A percentile compares a stretch with the other conserved stretches of the same genome.
phyloP scores from a whole-genome alignment of 2,888 invertebrate genomes.

The Urechis unicinctus region DNA sequence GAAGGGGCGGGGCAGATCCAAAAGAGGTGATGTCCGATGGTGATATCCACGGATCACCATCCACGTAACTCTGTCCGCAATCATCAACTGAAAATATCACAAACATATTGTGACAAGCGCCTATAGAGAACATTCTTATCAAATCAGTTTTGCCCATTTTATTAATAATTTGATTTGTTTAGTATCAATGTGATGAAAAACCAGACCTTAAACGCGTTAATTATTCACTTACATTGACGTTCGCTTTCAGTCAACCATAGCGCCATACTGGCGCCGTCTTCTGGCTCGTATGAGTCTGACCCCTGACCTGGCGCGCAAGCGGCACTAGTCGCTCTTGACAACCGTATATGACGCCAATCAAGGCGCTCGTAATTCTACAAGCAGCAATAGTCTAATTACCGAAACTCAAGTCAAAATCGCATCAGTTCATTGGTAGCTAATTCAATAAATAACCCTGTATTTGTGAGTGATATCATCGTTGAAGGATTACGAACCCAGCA shows the following conservation, averaged over 20 bases:
- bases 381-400: neutral
- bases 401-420: too few species aligned
- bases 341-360: conserved; percentile 78
- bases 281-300: conserved; percentile 78
- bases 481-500: conserved; percentile 84
- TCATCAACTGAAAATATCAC: conserved; percentile 65
- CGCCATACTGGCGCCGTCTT: conserved; percentile 79
- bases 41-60: conserved; percentile 57
- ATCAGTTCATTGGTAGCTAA: too few species aligned
- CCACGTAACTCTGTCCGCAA: conserved; percentile 95
- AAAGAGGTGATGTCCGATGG: conserved; percentile 1
- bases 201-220: neutral
- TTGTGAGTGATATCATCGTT: too few species aligned
- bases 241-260: conserved; percentile 86
- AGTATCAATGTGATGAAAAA: too few species aligned
- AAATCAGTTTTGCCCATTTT: too few species aligned
- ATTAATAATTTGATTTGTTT: too few species aligned
- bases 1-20: neutral
- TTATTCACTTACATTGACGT: conserved; percentile 67
- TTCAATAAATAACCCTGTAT: too few species aligned
- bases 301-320: conserved; percentile 85
- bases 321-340: conserved; percentile 80
- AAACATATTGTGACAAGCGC: neutral
- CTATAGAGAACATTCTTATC: too few species aligned
- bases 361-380: conserved; percentile 76